Conservation (phyloP, 2,113 vertebrate species). For the Gadus chalcogrammus region DNA sequence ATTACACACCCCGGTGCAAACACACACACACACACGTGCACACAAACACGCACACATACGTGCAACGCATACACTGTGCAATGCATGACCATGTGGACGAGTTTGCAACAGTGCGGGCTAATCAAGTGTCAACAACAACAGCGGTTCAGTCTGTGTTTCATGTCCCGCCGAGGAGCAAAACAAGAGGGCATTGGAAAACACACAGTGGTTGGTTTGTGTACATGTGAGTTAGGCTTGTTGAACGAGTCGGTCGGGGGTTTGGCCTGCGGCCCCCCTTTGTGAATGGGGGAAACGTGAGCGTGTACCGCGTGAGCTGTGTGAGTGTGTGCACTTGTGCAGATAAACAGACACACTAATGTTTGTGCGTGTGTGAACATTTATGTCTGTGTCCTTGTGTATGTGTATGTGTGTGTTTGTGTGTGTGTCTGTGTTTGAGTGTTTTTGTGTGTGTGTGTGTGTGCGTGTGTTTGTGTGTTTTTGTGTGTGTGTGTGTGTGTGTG, state of each 20-base stretch:
- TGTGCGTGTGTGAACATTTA: background rate
- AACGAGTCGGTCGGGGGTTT: too few relatives aligned
- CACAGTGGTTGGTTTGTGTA: conserved; percentile 1
- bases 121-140: conserved; percentile 19
- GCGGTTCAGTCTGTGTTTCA: conserved; percentile 26
- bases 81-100: conserved; percentile 31
- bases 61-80: background rate
- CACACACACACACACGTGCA: conserved; percentile 7
- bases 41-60: conserved; percentile 23
- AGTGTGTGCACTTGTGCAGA: too few relatives aligned
- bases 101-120: conserved; percentile 26
- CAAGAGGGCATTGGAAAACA: conserved; percentile 21
- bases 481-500: conserved; percentile 9
- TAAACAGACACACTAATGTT: background rate
- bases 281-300: too few relatives aligned
- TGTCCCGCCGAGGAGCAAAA: conserved; percentile 26
- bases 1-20: conserved; percentile 32
- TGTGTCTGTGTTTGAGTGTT: background rate
- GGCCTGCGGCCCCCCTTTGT: too few relatives aligned
- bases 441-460: background rate
- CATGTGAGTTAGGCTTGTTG: background rate
- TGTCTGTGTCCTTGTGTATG: background rate
- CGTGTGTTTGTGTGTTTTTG: background rate
- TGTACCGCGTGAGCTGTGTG: too few relatives aligned
- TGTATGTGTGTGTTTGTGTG: background rate